Evolutionary conservation across 1,140 invertebrate species (phyloP), one percentile per base, ranked within the genome.

Genomic region (Anoplolepis gracilipes): DNA sequence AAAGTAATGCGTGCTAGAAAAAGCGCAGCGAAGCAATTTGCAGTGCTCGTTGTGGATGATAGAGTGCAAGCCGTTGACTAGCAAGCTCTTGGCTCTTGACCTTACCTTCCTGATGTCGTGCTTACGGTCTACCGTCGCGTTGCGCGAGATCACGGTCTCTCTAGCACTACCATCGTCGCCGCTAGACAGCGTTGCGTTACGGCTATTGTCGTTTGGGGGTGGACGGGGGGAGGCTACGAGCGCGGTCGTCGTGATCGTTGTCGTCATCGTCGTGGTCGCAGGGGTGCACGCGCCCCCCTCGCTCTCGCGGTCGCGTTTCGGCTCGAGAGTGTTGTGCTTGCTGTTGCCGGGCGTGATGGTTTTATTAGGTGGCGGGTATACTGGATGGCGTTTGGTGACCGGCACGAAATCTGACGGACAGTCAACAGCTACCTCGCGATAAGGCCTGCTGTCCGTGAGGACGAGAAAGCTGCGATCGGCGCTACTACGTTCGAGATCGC

Each of bases 391-490:
- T 95, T 97, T 97, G 88, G 96, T 95, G 28, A 97, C 96, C 88
- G 97, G 97, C n/a, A 97, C 96, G 91, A 97, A 97, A 89, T 97
- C 97, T 62, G 97, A 96, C 1, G 97, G 97, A 82, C 97, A 97
- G 91, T 97, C 97, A 30, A 97, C 97, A 10, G 97, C 97, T 88
- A 97, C 96, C 90, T 97, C 97, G 76, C 97, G 95, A 77, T 96
- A 96, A 7, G 78, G 77, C 64, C 91, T 94, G 16, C 84, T 90
- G 57, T 95, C 94, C 53, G 46, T 19, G 46, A 87, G 64, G 28
- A 90, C 88, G 6, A 90, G 59, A 3, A 85, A 90, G 30, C 85
- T 85, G 42, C 88, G 81, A 6, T 90, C 88, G 0, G 28, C 30
- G 25, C 6, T 10, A 25, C 36, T 65, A 61, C 61, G 81, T 30